Evolutionary conservation across 2,797 vertebrate species (phyloP).

Genomic region (Rhinichthys osculus): DNA sequence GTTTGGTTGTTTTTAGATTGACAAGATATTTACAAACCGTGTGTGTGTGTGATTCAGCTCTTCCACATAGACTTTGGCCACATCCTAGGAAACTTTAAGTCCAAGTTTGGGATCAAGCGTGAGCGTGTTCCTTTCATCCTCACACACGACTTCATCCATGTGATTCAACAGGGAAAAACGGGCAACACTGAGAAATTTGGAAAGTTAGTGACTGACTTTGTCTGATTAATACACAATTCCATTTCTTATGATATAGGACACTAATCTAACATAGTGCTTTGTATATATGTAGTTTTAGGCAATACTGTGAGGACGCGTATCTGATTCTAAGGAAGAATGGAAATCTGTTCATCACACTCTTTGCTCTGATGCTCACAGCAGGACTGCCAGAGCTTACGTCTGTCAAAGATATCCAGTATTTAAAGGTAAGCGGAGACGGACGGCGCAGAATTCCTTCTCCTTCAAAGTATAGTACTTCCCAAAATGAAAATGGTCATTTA

Average conservation of each 20-base stretch:
- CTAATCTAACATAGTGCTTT: not conserved
- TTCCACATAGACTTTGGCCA: constrained; percentile 99
- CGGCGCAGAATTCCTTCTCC: constrained; percentile 1
- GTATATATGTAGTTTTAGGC: constrained; percentile 85
- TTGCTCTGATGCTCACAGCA: constrained; percentile 97
- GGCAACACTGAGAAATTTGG: constrained; percentile 97
- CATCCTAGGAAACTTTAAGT: constrained; percentile 99
- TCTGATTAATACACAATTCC: not conserved
- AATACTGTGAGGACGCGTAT: constrained; percentile 96
- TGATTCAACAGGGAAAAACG: constrained; percentile 98
- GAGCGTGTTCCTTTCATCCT: constrained; percentile 98
- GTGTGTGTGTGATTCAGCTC: constrained; percentile 78
- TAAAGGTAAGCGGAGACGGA: constrained; percentile 84
- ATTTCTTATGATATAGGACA: not conserved
- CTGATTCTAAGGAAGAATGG: constrained; percentile 92
- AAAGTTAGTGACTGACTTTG: constrained; percentile 77
- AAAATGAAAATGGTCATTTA: not conserved
- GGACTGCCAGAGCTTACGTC: constrained; percentile 96
- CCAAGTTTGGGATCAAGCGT: constrained; percentile 99
- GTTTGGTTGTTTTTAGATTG: not conserved
- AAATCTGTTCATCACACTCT: constrained; percentile 97
- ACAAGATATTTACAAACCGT: not conserved
- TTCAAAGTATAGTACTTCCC: not conserved
- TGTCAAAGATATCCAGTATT: constrained; percentile 98
- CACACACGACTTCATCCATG: constrained; percentile 99